Evolutionary conservation across 2,888 invertebrate genomes (phyloP), one percentile per base, ranked within the genome.

Genomic region (Gnatocerus cornutus): DNA sequence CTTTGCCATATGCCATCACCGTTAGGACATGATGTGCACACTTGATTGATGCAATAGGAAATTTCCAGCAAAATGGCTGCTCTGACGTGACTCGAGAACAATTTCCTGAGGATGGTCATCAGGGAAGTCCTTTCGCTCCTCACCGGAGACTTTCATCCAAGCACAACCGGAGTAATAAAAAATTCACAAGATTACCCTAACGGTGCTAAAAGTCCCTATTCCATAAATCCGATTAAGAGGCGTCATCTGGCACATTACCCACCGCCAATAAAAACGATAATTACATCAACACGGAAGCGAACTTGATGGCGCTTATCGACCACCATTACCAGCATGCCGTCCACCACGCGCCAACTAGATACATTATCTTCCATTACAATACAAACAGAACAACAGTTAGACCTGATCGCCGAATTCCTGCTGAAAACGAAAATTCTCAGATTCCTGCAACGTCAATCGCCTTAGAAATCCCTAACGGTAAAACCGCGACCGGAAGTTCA

Each of bases 401-500:
- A 0, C 10, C 5, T 9, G 27, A 16, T 13, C 21, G 52, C 29
- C 33, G 16, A 52, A 53, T 55, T 53, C 21, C 39, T 53, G 55
- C 55, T 53, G 55, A 52, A 50, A 52, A 39, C 13, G 39, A 52
- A 52, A 52, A 16, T 55, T 52, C 30, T 14, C 10, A 55, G 29
- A 62, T 27, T n/a, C 27, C 21, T 50, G 62, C n/a, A 46, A 52
- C 45, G 69, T 65, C 69, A 69, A 21, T 58, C 61, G 33, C 1
- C 21, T 21, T 21, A 77, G 74, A 73, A 77, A 79, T 76, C 73
- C 53, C 76, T 84, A 84, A 84, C 84, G 84, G 84, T 83, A 79
- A 76, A 78, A 79, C 77, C 72, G 82, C 82, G 81, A 83, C 82
- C 83, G 84, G 83, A 84, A 83, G 83, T 83, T 81, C 78, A 81